Evolutionary conservation across 2,888 invertebrate species (phyloP), one percentile per base, ranked within the genome.

Genomic region (Elaeidobius kamerunicus): DNA sequence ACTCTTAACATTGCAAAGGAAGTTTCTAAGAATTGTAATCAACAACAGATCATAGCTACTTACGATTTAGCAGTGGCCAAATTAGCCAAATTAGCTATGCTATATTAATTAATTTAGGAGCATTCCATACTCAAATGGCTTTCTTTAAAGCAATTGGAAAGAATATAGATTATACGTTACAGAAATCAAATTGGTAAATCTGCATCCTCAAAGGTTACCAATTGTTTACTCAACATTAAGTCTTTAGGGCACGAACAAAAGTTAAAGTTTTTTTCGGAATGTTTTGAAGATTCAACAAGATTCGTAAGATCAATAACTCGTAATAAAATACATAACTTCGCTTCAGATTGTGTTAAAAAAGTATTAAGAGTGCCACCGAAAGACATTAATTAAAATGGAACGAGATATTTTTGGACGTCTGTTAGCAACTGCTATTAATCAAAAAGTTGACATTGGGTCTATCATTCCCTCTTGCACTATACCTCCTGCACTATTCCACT

Each of bases 381-480:
- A 61, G 47, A 41, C 53, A 36, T 53, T 52, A 14, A 60, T 64
- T 6, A 59, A 60, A 56, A 61, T 64, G 57, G 60, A 63, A 55
- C 52, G 61, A 46, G 61, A 64, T 32, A 51, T 63, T 28, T 63
- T 63, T 53, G 64, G 64, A 2, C 51, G 59, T 39, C 54, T 65
- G 2, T 40, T 63, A 6, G 61, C 58, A 52, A 61, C 68, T 44
- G 49, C 49, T 52, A 2, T 67, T 1, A 34, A 65, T 0, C 61
- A 68, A 56, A 64, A 67, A 62, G 58, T 63, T 30, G 49, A 68
- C 55, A 3, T 69, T 0, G 66, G 66, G 65, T 20, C 43, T 43
- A 16, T 30, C 39, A 12, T 54, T 38, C 38, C 54, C 49, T 16
- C 39, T 54, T n/a, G 30, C 30, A 42, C 54, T 19, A 43, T 44